Evolutionary conservation across 2,797 vertebrate species (phyloP), one percentile per base, ranked within the genome.

Genomic region (Enteromius anoplus): DNA sequence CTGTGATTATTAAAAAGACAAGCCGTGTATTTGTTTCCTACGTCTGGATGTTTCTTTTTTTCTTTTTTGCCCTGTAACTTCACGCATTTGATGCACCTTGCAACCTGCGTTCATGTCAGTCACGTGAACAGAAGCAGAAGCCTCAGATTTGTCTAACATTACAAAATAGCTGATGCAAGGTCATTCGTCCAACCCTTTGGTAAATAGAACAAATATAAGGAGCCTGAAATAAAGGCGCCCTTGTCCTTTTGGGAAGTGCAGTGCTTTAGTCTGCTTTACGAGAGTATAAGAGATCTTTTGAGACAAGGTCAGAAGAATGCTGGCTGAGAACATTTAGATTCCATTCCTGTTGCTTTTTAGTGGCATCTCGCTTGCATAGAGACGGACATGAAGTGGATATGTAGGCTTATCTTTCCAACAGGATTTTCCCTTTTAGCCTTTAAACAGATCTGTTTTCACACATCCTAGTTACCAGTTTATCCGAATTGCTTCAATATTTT

Each of bases 321-420:
- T 90, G 92, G 92, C 93, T 68, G 91, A 90, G 91, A 92, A 92
- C 93, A 94, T 93, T 92, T 89, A 86, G 62, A 88, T 90, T 86
- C 89, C 64, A 86, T 89, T 89, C 87, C 88, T 87, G 89, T 88
- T 89, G 87, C 88, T 91, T 87, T 87, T 85, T 89, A 90, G 89
- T 88, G 89, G 89, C 91, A 88, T 76, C 75, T 90, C 90, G 91
- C 86, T 82, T 55, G 86, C 84, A 75, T 90, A 89, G 89, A 89
- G 82, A 89, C 90, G 88, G 90, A 91, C 90, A 91, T 89, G 89
- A 91, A 92, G 89, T 85, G 91, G 84, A 92, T 90, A 92, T 88
- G 91, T 86, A 60, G 76, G 26, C 75, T 75, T 78, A 75, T 62
- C 66, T 78, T 79, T 60, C 60, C 80, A 17, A 75, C 62, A 37